Conservation (phyloP, 2,888 invertebrate genomes). For the Hyposoter didymator region DNA sequence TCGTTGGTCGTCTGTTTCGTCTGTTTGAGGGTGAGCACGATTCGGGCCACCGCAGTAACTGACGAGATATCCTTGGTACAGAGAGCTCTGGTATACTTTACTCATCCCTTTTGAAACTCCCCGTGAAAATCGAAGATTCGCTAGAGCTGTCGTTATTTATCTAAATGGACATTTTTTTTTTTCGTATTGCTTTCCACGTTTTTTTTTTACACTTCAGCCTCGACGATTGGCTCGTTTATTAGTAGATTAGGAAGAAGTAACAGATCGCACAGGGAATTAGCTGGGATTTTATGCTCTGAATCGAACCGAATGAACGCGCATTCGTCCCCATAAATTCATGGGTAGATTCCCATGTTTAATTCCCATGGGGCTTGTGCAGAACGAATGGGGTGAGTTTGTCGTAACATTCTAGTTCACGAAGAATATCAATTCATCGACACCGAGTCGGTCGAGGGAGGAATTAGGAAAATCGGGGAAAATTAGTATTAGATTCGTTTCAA, state of each 20-base stretch:
- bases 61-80: constrained; percentile 21
- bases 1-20: constrained; percentile 49
- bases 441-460: not conserved
- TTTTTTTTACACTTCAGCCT: constrained; percentile 17
- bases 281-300: too few species aligned
- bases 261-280: not conserved
- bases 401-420: not conserved
- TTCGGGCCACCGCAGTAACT: constrained; percentile 25
- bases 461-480: not conserved
- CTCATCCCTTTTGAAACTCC: constrained; percentile 12
- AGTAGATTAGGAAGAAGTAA: not conserved
- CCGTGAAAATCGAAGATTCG: constrained; percentile 31
- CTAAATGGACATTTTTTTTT: not conserved
- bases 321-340: not conserved
- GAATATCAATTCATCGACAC: not conserved
- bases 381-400: not conserved
- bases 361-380: not conserved
- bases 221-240: not conserved
- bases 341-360: not conserved
- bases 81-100: constrained; percentile 9
- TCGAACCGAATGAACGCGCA: not conserved
- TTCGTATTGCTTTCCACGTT: not conserved
- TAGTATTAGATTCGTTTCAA: not conserved
- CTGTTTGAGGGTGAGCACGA: constrained; percentile 57
- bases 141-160: constrained; percentile 1